Evolutionary conservation across 2,888 invertebrate species (phyloP).

Genomic region (Eledone cirrhosa): DNA sequence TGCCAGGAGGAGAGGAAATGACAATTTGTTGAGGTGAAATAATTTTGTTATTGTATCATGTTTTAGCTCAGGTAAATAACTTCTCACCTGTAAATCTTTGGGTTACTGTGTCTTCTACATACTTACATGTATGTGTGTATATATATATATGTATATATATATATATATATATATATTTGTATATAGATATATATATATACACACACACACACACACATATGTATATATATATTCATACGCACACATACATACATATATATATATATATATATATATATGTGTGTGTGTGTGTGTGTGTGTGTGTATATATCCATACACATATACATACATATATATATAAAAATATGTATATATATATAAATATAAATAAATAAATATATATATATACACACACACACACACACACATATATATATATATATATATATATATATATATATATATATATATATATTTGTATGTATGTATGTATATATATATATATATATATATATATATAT

Average conservation of each 20-base stretch:
- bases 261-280: not conserved
- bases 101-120: no score
- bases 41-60: no score
- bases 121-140: no score
- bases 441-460: not conserved
- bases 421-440: not conserved
- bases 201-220: no score
- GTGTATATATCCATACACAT: not conserved
- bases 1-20: no score
- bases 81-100: no score
- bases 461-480: not conserved
- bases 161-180: not conserved
- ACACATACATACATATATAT: not conserved
- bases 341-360: not conserved
- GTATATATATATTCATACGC: not conserved
- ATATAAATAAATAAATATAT: not conserved
- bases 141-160: not conserved
- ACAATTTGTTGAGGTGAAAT: no score
- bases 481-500: not conserved
- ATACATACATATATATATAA: conserved; percentile 2
- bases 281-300: not conserved
- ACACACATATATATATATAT: not conserved
- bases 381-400: not conserved
- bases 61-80: no score
- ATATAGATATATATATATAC: not conserved